These are phyloP conservation scores for Pygoscelis antarcticus DNA, from an alignment of 2,113 vertebrate genomes.

Conservation along the genomic window DNA sequence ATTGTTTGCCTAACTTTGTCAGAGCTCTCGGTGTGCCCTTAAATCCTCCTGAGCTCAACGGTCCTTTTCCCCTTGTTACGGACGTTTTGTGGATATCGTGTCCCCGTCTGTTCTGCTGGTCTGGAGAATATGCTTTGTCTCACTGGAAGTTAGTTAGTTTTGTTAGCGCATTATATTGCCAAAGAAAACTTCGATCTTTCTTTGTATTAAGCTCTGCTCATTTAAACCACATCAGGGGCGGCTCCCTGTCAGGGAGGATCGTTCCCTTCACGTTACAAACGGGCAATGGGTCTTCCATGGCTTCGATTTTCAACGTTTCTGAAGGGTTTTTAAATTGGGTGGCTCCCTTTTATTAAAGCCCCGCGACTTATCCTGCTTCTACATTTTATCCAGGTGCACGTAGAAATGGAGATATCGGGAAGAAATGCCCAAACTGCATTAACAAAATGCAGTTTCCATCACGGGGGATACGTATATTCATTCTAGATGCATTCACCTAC, in stretches of 20 bases:
- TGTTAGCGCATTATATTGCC: neutral
- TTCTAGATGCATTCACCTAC: neutral
- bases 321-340: neutral
- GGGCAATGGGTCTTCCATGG: accelerated
- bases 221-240: neutral
- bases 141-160: neutral
- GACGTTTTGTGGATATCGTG: neutral
- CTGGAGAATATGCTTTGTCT: neutral
- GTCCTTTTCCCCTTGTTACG: neutral
- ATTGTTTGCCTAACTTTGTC: neutral
- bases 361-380: neutral
- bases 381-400: neutral
- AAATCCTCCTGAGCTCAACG: neutral
- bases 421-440: neutral
- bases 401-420: neutral
- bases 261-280: neutral
- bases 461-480: neutral
- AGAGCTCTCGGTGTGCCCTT: neutral
- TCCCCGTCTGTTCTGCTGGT: neutral
- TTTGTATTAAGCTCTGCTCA: neutral
- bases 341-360: neutral
- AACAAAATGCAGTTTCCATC: neutral
- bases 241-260: neutral
- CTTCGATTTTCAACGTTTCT: neutral
- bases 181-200: neutral